phyloP scores from a whole-genome alignment of 2,113 vertebrate genomes.

The Pterocles orientalis region DNA sequence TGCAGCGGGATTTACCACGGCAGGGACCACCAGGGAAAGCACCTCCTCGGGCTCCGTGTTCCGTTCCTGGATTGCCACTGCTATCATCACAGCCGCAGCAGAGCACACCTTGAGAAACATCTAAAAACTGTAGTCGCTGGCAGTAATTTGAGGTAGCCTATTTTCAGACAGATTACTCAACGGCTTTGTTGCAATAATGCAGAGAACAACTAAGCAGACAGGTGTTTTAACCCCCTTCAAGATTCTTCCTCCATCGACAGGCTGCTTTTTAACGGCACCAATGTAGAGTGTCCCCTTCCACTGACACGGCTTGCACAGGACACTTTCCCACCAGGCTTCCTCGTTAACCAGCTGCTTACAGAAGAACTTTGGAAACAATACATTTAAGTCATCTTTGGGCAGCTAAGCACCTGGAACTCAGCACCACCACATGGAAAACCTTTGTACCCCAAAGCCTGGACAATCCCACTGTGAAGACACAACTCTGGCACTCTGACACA shows the following conservation, averaged over 20 bases:
- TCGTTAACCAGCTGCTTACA: rapidly evolving
- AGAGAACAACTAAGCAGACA: rapidly evolving
- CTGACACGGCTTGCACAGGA: background rate
- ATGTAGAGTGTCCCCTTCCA: rapidly evolving
- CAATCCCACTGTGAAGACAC: rapidly evolving
- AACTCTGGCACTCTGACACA: no score
- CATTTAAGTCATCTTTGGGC: background rate
- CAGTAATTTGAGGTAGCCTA: rapidly evolving
- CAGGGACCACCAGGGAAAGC: background rate
- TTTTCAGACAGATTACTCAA: background rate
- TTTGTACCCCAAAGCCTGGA: background rate
- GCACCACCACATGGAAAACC: background rate
- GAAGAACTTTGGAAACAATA: background rate
- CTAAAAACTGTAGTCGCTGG: background rate
- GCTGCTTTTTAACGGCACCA: background rate
- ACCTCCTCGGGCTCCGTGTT: rapidly evolving
- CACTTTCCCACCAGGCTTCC: background rate
- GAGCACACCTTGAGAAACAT: no score
- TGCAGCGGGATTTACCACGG: rapidly evolving
- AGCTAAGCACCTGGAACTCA: background rate
- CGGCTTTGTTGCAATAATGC: rapidly evolving
- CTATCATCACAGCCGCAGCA: rapidly evolving
- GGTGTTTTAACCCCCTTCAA: background rate
- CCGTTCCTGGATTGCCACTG: rapidly evolving
- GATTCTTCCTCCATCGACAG: rapidly evolving